Conservation (phyloP, 2,797 vertebrate genomes). For the Coccyzus lansbergi region DNA sequence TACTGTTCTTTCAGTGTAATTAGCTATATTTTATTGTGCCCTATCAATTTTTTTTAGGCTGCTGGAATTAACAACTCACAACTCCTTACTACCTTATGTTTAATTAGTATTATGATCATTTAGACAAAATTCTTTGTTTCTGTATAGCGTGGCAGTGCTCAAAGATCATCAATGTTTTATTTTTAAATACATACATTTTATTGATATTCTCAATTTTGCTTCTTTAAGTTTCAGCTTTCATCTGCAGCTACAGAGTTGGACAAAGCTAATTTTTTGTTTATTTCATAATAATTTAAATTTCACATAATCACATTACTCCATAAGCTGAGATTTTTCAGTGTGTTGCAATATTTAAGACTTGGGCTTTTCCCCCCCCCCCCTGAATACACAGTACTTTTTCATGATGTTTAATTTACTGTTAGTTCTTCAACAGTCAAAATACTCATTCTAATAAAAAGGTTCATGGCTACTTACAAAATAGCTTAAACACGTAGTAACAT, state of each 20-base stretch:
- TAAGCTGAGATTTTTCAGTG: not conserved
- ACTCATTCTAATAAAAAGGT: not conserved
- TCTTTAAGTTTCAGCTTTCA: not conserved
- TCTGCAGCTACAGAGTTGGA: not conserved
- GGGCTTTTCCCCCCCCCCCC: not conserved
- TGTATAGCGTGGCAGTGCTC: not conserved
- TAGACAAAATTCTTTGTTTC: not conserved
- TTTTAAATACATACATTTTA: not conserved
- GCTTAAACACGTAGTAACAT: not conserved
- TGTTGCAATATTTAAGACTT: not conserved
- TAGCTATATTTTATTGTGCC: not conserved
- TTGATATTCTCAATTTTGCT: not conserved
- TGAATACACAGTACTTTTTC: not conserved
- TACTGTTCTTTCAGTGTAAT: not conserved
- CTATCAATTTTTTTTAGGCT: not conserved
- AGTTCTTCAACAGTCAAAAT: not conserved
- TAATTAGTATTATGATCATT: not conserved
- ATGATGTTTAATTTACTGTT: not conserved
- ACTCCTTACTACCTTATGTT: not conserved
- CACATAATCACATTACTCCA: not conserved
- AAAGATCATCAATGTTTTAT: not conserved
- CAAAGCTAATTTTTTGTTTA: not conserved
- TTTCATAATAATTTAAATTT: conserved; percentile 9
- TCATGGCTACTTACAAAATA: not conserved
- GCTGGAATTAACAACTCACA: not conserved